Evolutionary conservation across 2,888 invertebrate genomes (phyloP), one percentile per base, ranked within the genome.

Genomic region (Chesias legatella): DNA sequence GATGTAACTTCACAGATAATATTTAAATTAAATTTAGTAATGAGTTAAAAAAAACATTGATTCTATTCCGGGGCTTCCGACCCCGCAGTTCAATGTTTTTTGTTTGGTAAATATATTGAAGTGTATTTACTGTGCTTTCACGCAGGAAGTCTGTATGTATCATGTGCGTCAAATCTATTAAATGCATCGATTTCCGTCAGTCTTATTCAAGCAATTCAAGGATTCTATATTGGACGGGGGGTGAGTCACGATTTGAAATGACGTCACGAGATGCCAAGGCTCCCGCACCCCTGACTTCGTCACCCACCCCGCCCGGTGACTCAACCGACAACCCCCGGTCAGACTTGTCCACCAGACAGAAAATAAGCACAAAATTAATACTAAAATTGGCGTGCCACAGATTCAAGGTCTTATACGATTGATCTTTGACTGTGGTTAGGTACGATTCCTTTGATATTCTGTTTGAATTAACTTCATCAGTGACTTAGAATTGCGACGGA

Each of bases 261-360:
- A 79, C 79, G 79, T 80, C 79, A 79, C 68, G 51, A 75, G 77
- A 73, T 72, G 73, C 51, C 62, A 44, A 40, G 17, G 36, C 40
- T 58, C 28, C 39, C 43, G 59, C 72, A 69, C 76, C 76, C 79
- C 66, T 54, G 58, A 59, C 68, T 60, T 60, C 69, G 71, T 64
- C 73, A 72, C 67, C 28, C 34, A 35, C 43, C 43, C 43, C 42
- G 69, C 66, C 51, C 62, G 56, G 62, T 79, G 79, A 79, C 63
- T 79, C 79, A 79, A 60, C 66, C 55, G 56, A 57, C 64, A 47
- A 50, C 67, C 65, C 58, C 51, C 51, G 32, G 39, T 50, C 57
- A 67, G 67, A 63, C 72, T 62, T 58, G 42, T 38, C 54, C 54
- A 47, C 58, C 64, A 66, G 67, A 70, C 72, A 58, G 53, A 63